Evolutionary conservation across 2,888 invertebrate genomes (phyloP).

Genomic region (Folsomia manolachei): DNA sequence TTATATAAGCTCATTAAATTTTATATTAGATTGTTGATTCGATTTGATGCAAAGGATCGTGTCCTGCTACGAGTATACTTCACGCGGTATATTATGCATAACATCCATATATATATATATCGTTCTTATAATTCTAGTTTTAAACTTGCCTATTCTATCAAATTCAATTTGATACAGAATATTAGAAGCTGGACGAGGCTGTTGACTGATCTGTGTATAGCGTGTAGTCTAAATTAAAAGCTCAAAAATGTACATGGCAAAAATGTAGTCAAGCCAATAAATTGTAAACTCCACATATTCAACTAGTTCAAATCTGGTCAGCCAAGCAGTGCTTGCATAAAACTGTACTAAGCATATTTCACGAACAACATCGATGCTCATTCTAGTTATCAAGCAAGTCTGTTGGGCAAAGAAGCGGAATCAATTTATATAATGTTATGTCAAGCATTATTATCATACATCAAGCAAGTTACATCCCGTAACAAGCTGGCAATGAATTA

Average conservation of each 20-base stretch:
- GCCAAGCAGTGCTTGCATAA: not conserved
- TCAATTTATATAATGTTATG: not conserved
- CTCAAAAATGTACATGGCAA: not conserved
- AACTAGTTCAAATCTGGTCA: not conserved
- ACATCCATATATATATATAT: too few relatives aligned
- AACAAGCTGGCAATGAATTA: not conserved
- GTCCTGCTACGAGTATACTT: not conserved
- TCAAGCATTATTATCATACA: not conserved
- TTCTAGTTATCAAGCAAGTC: too few relatives aligned
- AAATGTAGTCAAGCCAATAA: not conserved
- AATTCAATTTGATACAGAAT: too few relatives aligned
- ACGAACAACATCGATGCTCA: not conserved
- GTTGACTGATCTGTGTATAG: not conserved
- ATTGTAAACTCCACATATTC: too few relatives aligned
- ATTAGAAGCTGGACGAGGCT: not conserved
- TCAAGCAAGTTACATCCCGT: not conserved
- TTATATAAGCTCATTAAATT: not conserved
- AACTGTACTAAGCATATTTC: not conserved
- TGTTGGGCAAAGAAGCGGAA: not conserved
- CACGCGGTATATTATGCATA: too few relatives aligned
- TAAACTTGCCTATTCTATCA: too few relatives aligned
- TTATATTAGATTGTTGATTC: too few relatives aligned
- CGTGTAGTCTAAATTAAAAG: too few relatives aligned
- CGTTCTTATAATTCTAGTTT: too few relatives aligned
- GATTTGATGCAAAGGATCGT: not conserved